phyloP scores from a whole-genome alignment of 1,140 invertebrate genomes.

The Latrodectus geometricus region DNA sequence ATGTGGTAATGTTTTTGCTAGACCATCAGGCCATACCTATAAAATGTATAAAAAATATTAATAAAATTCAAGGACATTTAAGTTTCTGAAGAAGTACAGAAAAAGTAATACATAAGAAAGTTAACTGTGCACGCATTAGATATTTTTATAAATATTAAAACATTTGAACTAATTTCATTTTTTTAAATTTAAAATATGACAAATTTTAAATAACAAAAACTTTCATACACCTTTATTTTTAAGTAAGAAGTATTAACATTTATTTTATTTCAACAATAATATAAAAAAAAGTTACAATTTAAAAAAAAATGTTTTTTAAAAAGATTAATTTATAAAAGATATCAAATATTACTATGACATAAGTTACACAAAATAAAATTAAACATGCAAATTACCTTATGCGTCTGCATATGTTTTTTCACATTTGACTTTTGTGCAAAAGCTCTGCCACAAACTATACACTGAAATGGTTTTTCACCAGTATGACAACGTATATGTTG shows the following conservation, averaged over 20 bases:
- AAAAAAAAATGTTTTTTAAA: neutral
- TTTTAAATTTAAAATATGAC: too few species aligned
- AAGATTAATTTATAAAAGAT: neutral
- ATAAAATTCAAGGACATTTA: neutral
- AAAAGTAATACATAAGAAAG: neutral
- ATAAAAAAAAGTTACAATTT: neutral
- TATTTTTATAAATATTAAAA: too few species aligned
- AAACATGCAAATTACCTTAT: constrained; percentile 71
- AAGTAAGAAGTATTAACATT: neutral
- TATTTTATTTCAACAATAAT: neutral
- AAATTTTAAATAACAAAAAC: too few species aligned
- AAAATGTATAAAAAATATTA: constrained; percentile 26
- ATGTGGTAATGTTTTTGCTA: constrained; percentile 69
- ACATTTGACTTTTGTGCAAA: constrained; percentile 94
- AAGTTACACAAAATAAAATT: neutral
- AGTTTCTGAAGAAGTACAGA: neutral
- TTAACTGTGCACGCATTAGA: too few species aligned
- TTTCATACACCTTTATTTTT: neutral
- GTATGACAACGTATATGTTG: constrained; percentile 80
- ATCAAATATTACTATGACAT: neutral
- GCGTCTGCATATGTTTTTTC: constrained; percentile 97
- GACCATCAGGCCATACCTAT: constrained; percentile 70
- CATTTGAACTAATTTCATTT: too few species aligned
- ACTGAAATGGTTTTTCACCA: constrained; percentile 73
- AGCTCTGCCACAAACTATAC: constrained; percentile 72